phyloP scores from a whole-genome alignment of 2,888 invertebrate genomes.

The Rhabditoides inermis region DNA sequence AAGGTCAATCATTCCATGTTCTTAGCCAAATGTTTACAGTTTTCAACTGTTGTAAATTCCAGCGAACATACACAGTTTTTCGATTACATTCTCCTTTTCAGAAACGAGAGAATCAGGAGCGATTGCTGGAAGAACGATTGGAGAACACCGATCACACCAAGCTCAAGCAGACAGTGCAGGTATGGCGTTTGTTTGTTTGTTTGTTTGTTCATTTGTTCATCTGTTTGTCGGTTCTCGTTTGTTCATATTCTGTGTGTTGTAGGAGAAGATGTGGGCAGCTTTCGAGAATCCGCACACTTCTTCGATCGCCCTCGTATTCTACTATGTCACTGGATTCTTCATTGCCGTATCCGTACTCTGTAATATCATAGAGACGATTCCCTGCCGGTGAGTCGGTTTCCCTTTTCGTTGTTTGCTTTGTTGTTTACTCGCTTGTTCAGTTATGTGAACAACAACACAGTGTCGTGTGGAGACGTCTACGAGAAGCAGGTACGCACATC shows the following conservation, averaged over 20 bases:
- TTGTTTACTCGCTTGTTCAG: constrained; percentile 6
- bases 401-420: not conserved
- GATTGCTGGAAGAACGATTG: constrained; percentile 79
- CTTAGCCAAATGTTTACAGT: not conserved
- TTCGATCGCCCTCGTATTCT: constrained; percentile 96
- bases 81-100: too few species aligned
- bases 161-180: constrained; percentile 35
- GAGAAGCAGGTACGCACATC: constrained; percentile 58
- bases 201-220: not conserved
- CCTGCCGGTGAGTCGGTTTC: constrained; percentile 30
- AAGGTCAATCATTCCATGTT: not conserved
- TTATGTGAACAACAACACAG: constrained; percentile 26
- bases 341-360: constrained; percentile 98
- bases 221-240: not conserved
- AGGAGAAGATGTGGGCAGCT: constrained; percentile 82
- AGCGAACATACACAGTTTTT: constrained; percentile 62
- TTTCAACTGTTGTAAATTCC: not conserved
- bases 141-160: constrained; percentile 41
- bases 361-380: constrained; percentile 79
- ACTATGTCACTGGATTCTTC: constrained; percentile 92
- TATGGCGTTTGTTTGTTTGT: constrained; percentile 3
- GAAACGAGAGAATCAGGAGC: constrained; percentile 94
- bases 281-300: constrained; percentile 99
- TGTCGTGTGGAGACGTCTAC: constrained; percentile 89
- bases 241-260: constrained; percentile 6